Conservation (phyloP, 2,113 vertebrate species). For the Albula goreensis region DNA sequence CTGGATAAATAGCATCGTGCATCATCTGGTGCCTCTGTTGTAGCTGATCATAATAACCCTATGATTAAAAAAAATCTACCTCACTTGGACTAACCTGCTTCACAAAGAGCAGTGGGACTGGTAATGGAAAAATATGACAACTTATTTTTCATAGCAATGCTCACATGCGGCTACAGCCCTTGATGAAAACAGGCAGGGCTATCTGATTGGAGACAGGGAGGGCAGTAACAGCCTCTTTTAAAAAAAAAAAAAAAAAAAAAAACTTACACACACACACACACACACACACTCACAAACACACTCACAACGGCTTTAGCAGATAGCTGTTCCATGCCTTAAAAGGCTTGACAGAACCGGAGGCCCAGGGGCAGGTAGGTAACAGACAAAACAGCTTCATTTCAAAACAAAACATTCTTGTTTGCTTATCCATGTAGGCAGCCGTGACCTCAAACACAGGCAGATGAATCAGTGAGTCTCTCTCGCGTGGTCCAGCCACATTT, state of each 20-base stretch:
- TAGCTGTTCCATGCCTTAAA: neutral
- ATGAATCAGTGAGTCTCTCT: neutral
- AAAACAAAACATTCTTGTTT: neutral
- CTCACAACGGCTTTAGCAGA: neutral
- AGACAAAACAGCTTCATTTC: neutral
- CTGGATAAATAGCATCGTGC: neutral
- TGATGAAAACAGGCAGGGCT: neutral
- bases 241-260: neutral
- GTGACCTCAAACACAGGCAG: too few species aligned
- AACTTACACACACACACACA: too few species aligned
- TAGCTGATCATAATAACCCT: neutral
- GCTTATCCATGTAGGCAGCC: neutral
- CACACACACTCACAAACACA: too few species aligned
- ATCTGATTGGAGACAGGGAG: neutral
- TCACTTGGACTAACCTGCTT: neutral
- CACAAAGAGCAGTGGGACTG: neutral
- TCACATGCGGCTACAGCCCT: neutral
- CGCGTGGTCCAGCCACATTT: too few species aligned
- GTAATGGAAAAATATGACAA: neutral
- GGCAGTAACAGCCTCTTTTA: neutral
- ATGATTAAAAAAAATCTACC: neutral
- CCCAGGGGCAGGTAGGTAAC: neutral
- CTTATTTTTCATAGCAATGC: neutral
- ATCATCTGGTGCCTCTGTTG: neutral
- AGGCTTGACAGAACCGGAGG: neutral